These are phyloP conservation scores for Leptodactylus fuscus DNA, from an alignment of 2,113 vertebrate species.

Conservation along the genomic window DNA sequence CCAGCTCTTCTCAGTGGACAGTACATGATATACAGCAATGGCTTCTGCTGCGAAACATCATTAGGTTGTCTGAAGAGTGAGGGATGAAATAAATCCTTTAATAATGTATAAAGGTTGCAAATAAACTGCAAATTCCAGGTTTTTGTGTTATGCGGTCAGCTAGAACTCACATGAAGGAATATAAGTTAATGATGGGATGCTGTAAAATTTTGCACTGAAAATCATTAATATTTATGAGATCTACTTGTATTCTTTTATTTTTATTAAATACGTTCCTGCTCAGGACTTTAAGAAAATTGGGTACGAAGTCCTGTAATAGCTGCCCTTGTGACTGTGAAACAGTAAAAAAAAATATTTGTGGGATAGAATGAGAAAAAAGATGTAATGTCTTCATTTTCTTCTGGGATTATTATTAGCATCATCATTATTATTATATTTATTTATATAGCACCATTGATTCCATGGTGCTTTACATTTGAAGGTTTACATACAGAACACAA, in stretches of 20 bases:
- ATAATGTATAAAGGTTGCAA: neutral
- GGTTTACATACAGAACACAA: too few species aligned
- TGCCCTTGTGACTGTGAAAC: too few species aligned
- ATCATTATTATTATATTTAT: too few species aligned
- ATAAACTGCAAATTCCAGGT: neutral
- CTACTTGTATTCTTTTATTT: neutral
- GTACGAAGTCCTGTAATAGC: too few species aligned
- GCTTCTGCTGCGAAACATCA: neutral
- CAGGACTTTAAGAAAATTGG: too few species aligned
- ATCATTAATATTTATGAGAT: neutral
- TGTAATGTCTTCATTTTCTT: too few species aligned
- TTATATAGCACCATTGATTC: too few species aligned
- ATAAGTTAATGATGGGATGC: neutral
- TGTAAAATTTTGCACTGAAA: neutral
- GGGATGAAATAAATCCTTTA: neutral
- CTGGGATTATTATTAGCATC: too few species aligned
- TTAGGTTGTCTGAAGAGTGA: neutral
- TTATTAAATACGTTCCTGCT: neutral
- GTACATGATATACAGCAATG: neutral
- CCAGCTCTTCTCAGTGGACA: neutral
- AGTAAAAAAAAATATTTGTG: too few species aligned
- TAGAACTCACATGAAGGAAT: neutral
- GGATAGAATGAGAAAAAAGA: too few species aligned
- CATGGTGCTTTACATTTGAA: too few species aligned
- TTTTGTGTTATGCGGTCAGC: neutral